Evolutionary conservation across 2,113 vertebrate genomes (phyloP), one percentile per base, ranked within the genome.

Genomic region (Otis tarda): DNA sequence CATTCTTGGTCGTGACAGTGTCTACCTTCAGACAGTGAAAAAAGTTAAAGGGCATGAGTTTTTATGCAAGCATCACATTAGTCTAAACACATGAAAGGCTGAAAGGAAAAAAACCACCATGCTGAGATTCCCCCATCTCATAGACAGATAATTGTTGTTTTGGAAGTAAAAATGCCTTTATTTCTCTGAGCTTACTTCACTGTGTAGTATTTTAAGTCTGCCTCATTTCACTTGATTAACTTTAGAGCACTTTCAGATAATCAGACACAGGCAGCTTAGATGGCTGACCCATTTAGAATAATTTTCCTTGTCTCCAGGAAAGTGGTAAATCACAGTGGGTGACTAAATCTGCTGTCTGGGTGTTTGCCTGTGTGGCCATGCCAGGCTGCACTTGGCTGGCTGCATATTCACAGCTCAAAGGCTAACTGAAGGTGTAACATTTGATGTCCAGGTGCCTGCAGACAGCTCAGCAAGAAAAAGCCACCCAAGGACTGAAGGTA

Each of bases 401-500:
- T 83, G 63, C n/a, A 27, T 50, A 31, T 69, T 74, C 37, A 20
- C 37, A 56, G 4, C 27, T 93, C 35, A 52, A 45, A 77, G 39
- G 31, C n/a, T 71, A 41, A 31, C 69, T 78, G 37, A 63, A 73
- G 10, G 22, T 76, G 28, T 76, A 56, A 64, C 68, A 15, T 47
- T 94, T 91, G 10, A 74, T 87, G 16, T 80, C 73, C 92, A 99
- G 99, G 83, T 97, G 95, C 83, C 96, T 98, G 52, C 93, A 97
- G 69, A 93, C 95, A 69, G 95, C 96, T 94, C 95, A 98, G 87
- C 97, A 87, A 78, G 98, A 98, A 27, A 94, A 95, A 67, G 59
- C 81, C 14, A 85, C 97, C 16, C 98, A 98, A 83, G 83, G 97
- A 45, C 91, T 98, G 91, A 89, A 94, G 76, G 95, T 98, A 90